Base-by-base conservation (phyloP, 2,888 invertebrate species). In the Himalopsyche tibetana region DNA sequence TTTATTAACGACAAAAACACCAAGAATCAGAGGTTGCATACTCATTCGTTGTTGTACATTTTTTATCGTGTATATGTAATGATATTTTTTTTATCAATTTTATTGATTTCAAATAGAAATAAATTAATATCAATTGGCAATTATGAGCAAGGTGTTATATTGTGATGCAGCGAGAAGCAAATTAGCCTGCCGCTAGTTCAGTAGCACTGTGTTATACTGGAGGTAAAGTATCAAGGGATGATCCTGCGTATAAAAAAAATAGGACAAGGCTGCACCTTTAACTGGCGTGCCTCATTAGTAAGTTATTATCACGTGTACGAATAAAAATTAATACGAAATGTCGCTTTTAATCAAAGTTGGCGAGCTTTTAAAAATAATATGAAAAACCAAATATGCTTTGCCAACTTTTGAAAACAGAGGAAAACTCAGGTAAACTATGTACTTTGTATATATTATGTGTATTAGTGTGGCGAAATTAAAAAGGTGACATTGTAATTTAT, bases 341-440 rank as follows among this genome's bases (percentile, higher is more conserved):
- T 74, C 74, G 74, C 74, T 74, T 74, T 74, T 74, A 74, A 74
- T 74, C 74, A 74, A 74, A 74, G 74, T 74, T 36, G 28, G 74
- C 74, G 28, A 69, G 74, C 74, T 74, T 74, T 74, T 74, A 74
- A 19, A 74, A 74, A 74, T 12, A 38, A 74, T 38, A 38, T 74
- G 74, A 74, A 38, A 38, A 74, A 74, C 28, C 11, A 74, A 74
- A 36, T 19, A 38, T 36, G 74, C 38, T 74, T 74, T 38, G 36
- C 36, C 36, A 36, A 74, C 36, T 38, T 74, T 36, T 36, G 38
- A 19, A 15, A 74, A 51, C 51, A 51, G 1, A 51, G 8, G 15
- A 74, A 74, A 74, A 38, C 74, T 74, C 38, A 28, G 28, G 69
- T 74, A 15, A 36, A 36, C 36, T 38, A 38, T 36, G 74, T 74